Base-by-base conservation (phyloP, 2,888 invertebrate genomes). In the Rapana venosa region DNA sequence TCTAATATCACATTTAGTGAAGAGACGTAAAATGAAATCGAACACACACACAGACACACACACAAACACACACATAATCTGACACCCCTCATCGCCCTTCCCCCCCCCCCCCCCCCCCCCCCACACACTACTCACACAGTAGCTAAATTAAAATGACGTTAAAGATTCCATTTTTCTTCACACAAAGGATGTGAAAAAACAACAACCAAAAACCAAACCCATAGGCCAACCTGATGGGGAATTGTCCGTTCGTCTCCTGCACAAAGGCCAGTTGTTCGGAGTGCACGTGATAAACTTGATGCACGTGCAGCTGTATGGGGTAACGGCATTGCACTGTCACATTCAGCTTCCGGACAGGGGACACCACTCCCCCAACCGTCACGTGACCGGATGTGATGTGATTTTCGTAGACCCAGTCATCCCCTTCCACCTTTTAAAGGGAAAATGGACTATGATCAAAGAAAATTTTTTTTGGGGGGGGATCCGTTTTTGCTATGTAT, bases 321-420 rank as follows among this genome's bases (percentile, higher is more conserved):
- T 85, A 85, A 32, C 32, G 85, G 20, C 85, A 85, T 5, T 32
- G n/a, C 20, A 85, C 85, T 0, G 85, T 85, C 85, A 85, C 61
- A 58, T 85, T 56, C 85, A 85, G 58, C 30, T 85, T 61, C 13
- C 85, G 85, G 13, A 85, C 85, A 56, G 58, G 85, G 61, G 85
- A 85, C 30, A 85, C 61, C 61, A 85, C 30, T n/a, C 85, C 85
- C 4, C 20, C 61, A 17, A 58, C 58, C 30, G 85, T 32, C 32
- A 85, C 85, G 61, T 85, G 30, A 85, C 56, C 58, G 30, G 85
- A 58, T 20, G 61, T 85, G 58, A 85, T 61, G 30, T 85, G 85
- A 58, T 85, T 85, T 30, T 85, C 85, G 61, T 58, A 85, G 58
- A 85, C 85, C 58, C 61, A 85, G 2, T 61, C 85, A 32, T 85